These are phyloP conservation scores for Drosophila pegasa DNA, from an alignment of 2,888 invertebrate species.

Conservation along the genomic window DNA sequence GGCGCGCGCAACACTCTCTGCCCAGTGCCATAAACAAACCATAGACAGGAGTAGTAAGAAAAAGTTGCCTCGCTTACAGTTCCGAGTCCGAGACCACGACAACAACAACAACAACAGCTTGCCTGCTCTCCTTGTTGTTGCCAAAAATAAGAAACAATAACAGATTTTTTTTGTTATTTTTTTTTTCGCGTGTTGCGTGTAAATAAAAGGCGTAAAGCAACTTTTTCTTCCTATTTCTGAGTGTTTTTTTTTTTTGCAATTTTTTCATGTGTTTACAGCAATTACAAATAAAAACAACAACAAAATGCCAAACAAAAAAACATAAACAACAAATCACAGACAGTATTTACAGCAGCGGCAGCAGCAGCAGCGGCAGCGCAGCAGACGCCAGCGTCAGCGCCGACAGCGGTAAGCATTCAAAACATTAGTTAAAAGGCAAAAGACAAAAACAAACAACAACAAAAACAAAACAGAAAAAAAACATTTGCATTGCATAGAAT, in stretches of 20 bases:
- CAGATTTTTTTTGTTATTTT: conserved; percentile 9
- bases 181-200: conserved; percentile 46
- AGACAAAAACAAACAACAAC: conserved; percentile 14
- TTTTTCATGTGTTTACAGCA: conserved; percentile 48
- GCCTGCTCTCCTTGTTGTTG: conserved; percentile 19
- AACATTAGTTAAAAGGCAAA: conserved; percentile 12
- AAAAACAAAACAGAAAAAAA: conserved; percentile 8
- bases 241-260: conserved; percentile 37
- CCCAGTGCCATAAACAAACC: conserved; percentile 48
- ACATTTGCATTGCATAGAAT: conserved; percentile 45
- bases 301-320: conserved; percentile 29
- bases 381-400: conserved; percentile 31
- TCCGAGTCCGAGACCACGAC: conserved; percentile 15
- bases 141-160: conserved; percentile 10
- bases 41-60: conserved; percentile 49
- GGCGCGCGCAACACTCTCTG: conserved; percentile 48
- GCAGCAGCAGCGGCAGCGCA: conserved; percentile 19
- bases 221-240: conserved; percentile 32
- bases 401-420: conserved; percentile 45
- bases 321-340: conserved; percentile 33
- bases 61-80: conserved; percentile 27
- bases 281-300: conserved; percentile 13
- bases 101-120: conserved; percentile 11
- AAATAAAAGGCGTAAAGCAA: conserved; percentile 39
- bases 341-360: conserved; percentile 5